These are phyloP conservation scores for Tiliacea citrago DNA, from an alignment of 2,888 invertebrate genomes.

Conservation along the genomic window DNA sequence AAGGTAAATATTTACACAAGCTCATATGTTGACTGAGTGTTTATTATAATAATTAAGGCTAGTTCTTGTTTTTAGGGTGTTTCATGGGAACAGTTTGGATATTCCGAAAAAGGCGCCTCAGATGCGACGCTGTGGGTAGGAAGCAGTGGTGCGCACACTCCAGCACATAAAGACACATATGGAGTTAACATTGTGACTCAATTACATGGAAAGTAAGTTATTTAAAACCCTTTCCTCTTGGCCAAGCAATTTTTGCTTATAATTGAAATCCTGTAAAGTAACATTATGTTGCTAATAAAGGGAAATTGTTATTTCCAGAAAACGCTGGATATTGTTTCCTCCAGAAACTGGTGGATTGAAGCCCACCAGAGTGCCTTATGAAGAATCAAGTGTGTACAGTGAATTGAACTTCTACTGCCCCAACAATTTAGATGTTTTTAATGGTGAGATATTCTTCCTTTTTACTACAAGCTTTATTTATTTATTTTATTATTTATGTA, in stretches of 20 bases:
- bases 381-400: slow-evolving; percentile 98
- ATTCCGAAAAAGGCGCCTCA: slow-evolving; percentile 91
- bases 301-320: slow-evolving; percentile 89
- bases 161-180: slow-evolving; percentile 98
- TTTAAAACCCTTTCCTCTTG: background rate
- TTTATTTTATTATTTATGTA: too few species aligned
- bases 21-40: background rate
- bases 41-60: slow-evolving; percentile 22
- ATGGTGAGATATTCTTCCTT: slow-evolving; percentile 75
- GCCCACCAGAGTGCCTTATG: slow-evolving; percentile 97
- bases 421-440: slow-evolving; percentile 84
- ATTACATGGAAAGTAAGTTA: slow-evolving; percentile 94
- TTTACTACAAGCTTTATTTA: too few species aligned
- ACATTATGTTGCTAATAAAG: background rate
- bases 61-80: slow-evolving; percentile 71
- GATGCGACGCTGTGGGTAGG: slow-evolving; percentile 97
- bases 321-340: slow-evolving; percentile 97
- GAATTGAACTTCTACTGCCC: slow-evolving; percentile 95
- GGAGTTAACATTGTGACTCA: slow-evolving; percentile 98
- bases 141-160: slow-evolving; percentile 96
- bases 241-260: background rate
- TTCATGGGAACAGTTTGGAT: slow-evolving; percentile 93
- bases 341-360: slow-evolving; percentile 93
- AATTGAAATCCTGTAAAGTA: background rate
- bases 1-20: slow-evolving; percentile 82